A percentile compares a stretch with the other conserved stretches of the same genome.
These are phyloP conservation scores for Myocastor coypus DNA, from an alignment of 2,113 vertebrate genomes.

Conservation along the genomic window DNA sequence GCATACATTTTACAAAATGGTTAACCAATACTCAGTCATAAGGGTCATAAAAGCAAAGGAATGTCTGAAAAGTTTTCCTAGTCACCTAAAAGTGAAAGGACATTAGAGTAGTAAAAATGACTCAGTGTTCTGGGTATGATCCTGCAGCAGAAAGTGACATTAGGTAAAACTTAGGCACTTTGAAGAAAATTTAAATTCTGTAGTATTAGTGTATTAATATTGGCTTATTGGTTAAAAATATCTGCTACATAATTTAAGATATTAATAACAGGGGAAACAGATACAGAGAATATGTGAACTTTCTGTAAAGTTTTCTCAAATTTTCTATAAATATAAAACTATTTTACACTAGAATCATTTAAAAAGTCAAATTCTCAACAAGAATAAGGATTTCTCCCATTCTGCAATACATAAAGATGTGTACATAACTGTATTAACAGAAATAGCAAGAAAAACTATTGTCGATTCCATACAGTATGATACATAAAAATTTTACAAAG, in stretches of 20 bases:
- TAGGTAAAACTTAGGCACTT: background rate
- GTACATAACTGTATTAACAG: background rate
- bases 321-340: background rate
- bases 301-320: background rate
- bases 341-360: background rate
- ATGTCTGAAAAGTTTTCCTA: background rate
- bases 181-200: background rate
- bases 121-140: too few relatives aligned
- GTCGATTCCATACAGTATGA: too few relatives aligned
- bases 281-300: too few relatives aligned
- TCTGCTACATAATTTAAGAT: background rate
- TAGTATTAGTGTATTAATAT: background rate
- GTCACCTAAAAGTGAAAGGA: background rate
- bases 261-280: background rate
- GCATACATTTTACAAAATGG: background rate
- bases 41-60: background rate
- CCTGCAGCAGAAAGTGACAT: background rate
- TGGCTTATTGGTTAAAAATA: background rate
- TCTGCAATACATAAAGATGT: background rate
- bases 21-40: background rate
- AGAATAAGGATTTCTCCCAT: background rate
- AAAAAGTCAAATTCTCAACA: background rate
- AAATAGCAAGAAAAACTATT: background rate
- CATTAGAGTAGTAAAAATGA: rapidly evolving
- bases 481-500: background rate